Evolutionary conservation across 2,888 invertebrate genomes (phyloP).

Genomic region (Lagria hirta): DNA sequence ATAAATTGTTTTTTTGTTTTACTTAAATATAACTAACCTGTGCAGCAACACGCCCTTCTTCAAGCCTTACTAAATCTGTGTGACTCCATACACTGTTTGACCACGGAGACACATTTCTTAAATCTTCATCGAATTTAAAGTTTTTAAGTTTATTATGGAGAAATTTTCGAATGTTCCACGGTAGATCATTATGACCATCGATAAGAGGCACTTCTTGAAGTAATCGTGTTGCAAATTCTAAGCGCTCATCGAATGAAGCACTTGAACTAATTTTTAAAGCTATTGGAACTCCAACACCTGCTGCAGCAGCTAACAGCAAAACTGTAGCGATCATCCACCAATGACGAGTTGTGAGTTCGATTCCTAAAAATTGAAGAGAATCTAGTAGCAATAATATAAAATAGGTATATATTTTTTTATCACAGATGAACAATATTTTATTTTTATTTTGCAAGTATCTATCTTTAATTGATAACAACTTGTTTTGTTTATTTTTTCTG

Average conservation of each 20-base stretch:
- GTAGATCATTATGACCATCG: conserved; percentile 88
- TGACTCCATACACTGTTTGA: conserved; percentile 75
- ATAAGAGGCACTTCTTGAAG: conserved; percentile 77
- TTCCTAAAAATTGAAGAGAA: conserved; percentile 53
- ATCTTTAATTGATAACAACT: too few relatives aligned
- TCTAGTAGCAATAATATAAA: conserved; percentile 11
- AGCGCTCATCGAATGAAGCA: conserved; percentile 73
- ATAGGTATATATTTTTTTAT: too few relatives aligned
- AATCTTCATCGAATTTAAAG: conserved; percentile 72
- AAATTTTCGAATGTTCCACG: conserved; percentile 90
- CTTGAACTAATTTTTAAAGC: conserved; percentile 76
- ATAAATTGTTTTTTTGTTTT: conserved; percentile 7
- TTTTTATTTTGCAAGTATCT: too few relatives aligned
- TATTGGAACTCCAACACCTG: conserved; percentile 77
- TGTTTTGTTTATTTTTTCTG: too few relatives aligned
- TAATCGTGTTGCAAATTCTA: conserved; percentile 71
- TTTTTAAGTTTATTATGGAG: conserved; percentile 85
- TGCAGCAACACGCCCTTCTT: conserved; percentile 74
- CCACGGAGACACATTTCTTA: conserved; percentile 71
- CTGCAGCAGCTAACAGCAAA: conserved; percentile 74
- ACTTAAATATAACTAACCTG: conserved; percentile 63
- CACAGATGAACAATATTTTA: too few relatives aligned
- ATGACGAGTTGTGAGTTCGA: conserved; percentile 64
- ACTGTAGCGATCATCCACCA: conserved; percentile 78
- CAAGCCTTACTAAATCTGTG: conserved; percentile 73